phyloP scores from a whole-genome alignment of 2,113 vertebrate species.

The Myocastor coypus region DNA sequence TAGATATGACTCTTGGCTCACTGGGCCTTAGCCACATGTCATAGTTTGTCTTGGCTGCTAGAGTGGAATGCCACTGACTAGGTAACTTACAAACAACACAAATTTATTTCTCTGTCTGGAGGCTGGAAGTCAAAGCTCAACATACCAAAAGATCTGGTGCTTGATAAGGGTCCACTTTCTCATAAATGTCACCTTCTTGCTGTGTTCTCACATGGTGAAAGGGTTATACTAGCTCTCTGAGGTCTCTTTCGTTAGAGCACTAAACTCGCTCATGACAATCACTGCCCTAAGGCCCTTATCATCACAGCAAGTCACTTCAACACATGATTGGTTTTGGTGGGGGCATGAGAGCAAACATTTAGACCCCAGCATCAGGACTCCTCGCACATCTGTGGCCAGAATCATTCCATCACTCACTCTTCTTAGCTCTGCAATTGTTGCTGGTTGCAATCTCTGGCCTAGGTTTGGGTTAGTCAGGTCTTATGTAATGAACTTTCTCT shows the following conservation, averaged over 20 bases:
- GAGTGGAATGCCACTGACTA: background rate
- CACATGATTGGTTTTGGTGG: background rate
- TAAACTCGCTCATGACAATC: background rate
- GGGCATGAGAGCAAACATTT: background rate
- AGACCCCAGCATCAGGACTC: background rate
- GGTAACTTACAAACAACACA: background rate
- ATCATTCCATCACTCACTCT: background rate
- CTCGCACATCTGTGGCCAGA: background rate
- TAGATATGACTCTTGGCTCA: background rate
- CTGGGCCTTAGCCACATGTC: background rate
- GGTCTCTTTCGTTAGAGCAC: background rate
- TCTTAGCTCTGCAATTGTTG: background rate
- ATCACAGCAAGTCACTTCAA: background rate
- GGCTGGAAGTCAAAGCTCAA: background rate
- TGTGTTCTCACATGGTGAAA: background rate
- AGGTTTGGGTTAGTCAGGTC: background rate
- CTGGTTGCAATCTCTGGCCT: background rate
- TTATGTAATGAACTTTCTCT: background rate
- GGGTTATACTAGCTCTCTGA: background rate
- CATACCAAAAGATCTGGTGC: background rate
- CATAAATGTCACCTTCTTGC: background rate
- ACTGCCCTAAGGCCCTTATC: background rate
- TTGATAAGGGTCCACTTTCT: background rate
- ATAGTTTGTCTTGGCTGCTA: background rate
- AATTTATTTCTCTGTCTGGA: background rate